Percentiles rank a stretch among this genome's conserved stretches.
Conservation (phyloP, 2,888 invertebrate genomes). For the Oegoconia quadripuncta region DNA sequence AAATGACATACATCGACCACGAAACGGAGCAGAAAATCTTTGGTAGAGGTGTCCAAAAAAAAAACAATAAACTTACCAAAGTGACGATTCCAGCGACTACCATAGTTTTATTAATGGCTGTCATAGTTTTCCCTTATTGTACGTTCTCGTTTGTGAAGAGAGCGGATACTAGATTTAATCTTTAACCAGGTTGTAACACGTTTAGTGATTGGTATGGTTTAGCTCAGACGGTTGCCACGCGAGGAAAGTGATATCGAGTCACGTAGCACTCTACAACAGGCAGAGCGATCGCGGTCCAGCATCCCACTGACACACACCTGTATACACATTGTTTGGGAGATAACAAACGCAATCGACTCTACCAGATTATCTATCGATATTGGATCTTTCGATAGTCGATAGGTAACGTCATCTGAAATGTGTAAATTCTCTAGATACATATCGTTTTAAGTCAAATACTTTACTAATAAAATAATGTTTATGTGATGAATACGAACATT, state of each 20-base stretch:
- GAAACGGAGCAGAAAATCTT: not conserved
- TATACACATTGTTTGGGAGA: too few relatives aligned
- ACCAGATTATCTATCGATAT: too few relatives aligned
- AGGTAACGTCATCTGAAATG: too few relatives aligned
- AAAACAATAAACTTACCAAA: slow-evolving; percentile 1
- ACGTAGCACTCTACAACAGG: slow-evolving; percentile 18
- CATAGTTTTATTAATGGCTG: slow-evolving; percentile 1
- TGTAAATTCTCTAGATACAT: too few relatives aligned
- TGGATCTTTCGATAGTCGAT: too few relatives aligned
- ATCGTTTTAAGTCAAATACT: too few relatives aligned
- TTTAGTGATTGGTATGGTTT: not conserved
- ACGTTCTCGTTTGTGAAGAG: not conserved
- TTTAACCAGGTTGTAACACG: not conserved
- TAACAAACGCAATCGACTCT: too few relatives aligned
- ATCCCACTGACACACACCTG: slow-evolving; percentile 38
- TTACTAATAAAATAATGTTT: too few relatives aligned
- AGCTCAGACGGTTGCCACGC: not conserved
- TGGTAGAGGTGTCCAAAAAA: not conserved
- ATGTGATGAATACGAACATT: too few relatives aligned
- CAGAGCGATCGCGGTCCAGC: slow-evolving; percentile 27
- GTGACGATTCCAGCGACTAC: slow-evolving; percentile 2
- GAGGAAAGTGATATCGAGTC: slow-evolving; percentile 7
- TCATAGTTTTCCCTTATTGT: not conserved
- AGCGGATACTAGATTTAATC: not conserved
- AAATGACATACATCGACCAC: not conserved